Conservation (phyloP, 2,113 vertebrate species). For the Larimichthys crocea region DNA sequence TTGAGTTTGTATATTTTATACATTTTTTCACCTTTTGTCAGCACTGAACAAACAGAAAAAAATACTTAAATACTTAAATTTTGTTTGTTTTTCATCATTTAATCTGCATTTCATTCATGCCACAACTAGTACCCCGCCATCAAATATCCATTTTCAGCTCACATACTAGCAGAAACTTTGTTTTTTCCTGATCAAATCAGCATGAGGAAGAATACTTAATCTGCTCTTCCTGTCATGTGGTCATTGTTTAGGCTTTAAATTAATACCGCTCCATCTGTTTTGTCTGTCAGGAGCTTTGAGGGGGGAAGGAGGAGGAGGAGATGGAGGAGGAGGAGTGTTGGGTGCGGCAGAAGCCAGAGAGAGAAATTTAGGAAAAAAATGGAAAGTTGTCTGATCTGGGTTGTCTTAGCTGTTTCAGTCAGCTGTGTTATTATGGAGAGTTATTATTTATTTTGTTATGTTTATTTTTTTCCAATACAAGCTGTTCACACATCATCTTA, state of each 20-base stretch:
- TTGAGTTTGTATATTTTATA: not conserved
- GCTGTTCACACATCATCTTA: not conserved
- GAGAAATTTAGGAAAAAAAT: not conserved
- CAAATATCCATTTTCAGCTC: conserved; percentile 23
- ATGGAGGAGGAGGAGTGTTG: not conserved
- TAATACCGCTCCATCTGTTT: conserved; percentile 69
- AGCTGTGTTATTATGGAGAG: not conserved
- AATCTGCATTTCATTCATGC: not conserved
- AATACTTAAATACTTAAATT: too few species aligned
- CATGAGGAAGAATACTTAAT: conserved; percentile 69
- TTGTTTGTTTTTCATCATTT: not conserved
- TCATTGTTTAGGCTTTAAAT: conserved; percentile 72
- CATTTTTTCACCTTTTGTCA: not conserved
- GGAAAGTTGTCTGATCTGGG: not conserved
- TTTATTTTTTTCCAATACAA: not conserved
- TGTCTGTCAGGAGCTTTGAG: conserved; percentile 60
- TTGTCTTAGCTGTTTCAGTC: not conserved
- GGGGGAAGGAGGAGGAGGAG: not conserved
- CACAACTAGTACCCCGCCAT: not conserved
- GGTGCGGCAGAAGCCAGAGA: not conserved
- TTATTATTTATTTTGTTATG: not conserved
- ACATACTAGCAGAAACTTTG: conserved; percentile 29
- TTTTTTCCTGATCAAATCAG: conserved; percentile 73
- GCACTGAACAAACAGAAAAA: not conserved
- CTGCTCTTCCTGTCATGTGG: conserved; percentile 72